Percentiles rank a stretch among this genome's conserved stretches.
These are phyloP conservation scores for Leptarthrus brevirostris DNA, from an alignment of 2,888 invertebrate species.

Conservation along the genomic window DNA sequence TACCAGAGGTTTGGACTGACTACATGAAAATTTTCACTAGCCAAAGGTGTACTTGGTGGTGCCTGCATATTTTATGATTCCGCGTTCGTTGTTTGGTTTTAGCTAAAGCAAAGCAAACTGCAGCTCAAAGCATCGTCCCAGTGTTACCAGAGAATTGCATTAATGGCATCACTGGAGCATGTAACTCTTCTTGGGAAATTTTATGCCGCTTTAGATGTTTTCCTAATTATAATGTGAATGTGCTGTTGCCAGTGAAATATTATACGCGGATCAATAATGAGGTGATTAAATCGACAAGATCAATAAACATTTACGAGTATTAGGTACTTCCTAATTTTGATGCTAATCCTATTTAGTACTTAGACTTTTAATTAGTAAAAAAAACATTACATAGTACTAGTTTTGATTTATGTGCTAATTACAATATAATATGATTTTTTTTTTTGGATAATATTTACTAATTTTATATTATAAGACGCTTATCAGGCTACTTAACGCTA, in stretches of 20 bases:
- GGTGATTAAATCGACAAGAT: constrained; percentile 30
- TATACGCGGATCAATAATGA: constrained; percentile 11
- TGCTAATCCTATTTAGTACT: too few relatives aligned
- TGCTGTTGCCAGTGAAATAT: constrained; percentile 11
- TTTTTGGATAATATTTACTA: too few relatives aligned
- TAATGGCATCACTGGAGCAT: constrained; percentile 11
- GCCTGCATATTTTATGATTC: constrained; percentile 43
- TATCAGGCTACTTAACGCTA: too few relatives aligned
- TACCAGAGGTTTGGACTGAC: constrained; percentile 11
- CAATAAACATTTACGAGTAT: constrained; percentile 17
- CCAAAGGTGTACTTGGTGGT: constrained; percentile 25
- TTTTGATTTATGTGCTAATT: too few relatives aligned
- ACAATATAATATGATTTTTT: too few relatives aligned
- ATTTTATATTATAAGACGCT: too few relatives aligned
- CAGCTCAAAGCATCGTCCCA: neutral
- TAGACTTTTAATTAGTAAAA: too few relatives aligned
- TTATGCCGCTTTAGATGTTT: constrained; percentile 22
- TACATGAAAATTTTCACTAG: constrained; percentile 32
- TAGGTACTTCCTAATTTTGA: too few relatives aligned
- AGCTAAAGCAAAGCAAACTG: neutral
- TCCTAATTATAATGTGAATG: constrained; percentile 28
- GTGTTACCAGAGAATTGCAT: constrained; percentile 36
- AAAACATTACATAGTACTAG: too few relatives aligned
- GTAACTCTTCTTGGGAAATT: neutral
- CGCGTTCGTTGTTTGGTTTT: constrained; percentile 4